A percentile compares a stretch with the other conserved stretches of the same genome.
Conservation (phyloP, 1,140 invertebrate genomes). For the Nasonia longicornis region DNA sequence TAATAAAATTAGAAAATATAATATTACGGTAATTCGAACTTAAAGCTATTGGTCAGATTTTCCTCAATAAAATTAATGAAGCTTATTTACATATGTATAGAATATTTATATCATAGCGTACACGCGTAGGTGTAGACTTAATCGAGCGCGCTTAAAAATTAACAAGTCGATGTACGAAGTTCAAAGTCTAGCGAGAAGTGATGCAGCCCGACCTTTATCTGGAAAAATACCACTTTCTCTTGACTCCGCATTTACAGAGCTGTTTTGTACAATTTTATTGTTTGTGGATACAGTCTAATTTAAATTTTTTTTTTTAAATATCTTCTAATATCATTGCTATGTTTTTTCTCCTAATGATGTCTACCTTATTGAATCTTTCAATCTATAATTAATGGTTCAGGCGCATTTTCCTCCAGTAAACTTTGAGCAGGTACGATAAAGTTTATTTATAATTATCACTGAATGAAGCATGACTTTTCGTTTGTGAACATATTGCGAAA, state of each 20-base stretch:
- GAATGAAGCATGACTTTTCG: slow-evolving; percentile 19
- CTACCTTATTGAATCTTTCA: neutral
- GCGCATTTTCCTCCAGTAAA: slow-evolving; percentile 23
- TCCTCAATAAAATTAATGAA: slow-evolving; percentile 14
- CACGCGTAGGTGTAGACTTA: neutral
- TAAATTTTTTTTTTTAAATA: neutral
- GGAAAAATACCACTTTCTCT: neutral
- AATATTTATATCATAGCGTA: slow-evolving; percentile 2
- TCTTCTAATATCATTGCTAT: neutral
- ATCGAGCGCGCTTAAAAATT: slow-evolving; percentile 11
- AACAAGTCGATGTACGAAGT: slow-evolving; percentile 2
- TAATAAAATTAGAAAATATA: neutral
- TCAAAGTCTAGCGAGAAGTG: slow-evolving; percentile 32
- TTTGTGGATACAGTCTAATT: neutral
- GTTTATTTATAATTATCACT: neutral
- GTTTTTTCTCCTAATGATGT: slow-evolving; percentile 15
- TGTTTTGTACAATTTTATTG: neutral
- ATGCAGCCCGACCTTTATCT: neutral
- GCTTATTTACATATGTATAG: slow-evolving; percentile 27
- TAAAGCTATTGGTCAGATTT: slow-evolving; percentile 7
- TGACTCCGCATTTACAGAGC: neutral
- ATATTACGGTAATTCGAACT: neutral
- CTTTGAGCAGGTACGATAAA: slow-evolving; percentile 22
- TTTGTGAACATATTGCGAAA: neutral
- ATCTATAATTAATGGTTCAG: neutral